These are phyloP conservation scores for Porites divaricata DNA, from an alignment of 92 coral and sea anemone species.

Conservation along the genomic window DNA sequence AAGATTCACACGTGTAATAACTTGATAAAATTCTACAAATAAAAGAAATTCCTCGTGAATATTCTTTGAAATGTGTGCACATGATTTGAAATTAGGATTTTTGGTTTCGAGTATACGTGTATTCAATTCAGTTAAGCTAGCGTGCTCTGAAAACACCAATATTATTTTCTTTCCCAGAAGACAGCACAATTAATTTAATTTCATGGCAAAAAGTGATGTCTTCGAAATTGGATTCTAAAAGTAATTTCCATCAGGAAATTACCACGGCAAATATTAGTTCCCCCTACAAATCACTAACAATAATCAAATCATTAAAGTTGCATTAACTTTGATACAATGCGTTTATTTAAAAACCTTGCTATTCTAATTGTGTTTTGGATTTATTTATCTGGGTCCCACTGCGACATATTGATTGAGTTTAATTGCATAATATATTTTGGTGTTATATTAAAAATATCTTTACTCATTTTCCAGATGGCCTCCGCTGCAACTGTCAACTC, in stretches of 20 bases:
- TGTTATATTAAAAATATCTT: conserved; percentile 17
- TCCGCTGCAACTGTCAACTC: conserved; percentile 90
- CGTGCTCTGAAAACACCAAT: background rate
- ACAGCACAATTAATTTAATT: conserved; percentile 24
- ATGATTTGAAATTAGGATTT: background rate
- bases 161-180: background rate
- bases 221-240: conserved; percentile 35
- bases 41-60: background rate
- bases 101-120: background rate
- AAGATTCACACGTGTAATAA: background rate
- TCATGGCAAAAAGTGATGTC: conserved; percentile 45
- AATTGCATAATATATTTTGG: background rate
- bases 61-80: background rate
- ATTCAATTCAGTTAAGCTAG: background rate
- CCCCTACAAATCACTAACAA: conserved; percentile 34
- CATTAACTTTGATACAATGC: conserved; percentile 44
- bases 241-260: conserved; percentile 55
- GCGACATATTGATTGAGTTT: conserved; percentile 22
- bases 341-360: conserved; percentile 21
- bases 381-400: conserved; percentile 33
- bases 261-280: conserved; percentile 29
- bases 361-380: background rate
- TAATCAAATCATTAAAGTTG: conserved; percentile 45
- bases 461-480: conserved; percentile 79
- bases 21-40: background rate